phyloP scores from a whole-genome alignment of 2,888 invertebrate genomes.

The Diarsia dahlii region DNA sequence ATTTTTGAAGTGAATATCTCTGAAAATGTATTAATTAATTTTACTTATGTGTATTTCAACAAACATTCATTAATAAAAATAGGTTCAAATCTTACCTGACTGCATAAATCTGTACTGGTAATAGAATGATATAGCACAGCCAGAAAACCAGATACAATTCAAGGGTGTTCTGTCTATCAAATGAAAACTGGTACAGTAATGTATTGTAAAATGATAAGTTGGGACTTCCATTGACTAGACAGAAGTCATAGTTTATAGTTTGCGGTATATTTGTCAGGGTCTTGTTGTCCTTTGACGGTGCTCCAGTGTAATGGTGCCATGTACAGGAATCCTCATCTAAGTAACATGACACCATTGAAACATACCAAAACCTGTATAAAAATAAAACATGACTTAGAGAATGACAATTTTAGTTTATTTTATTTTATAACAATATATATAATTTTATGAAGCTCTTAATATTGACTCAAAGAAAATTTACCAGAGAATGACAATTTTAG shows the following conservation, averaged over 20 bases:
- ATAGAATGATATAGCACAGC: slow-evolving; percentile 95
- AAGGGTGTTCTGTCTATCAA: slow-evolving; percentile 97
- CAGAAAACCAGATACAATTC: slow-evolving; percentile 97
- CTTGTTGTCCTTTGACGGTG: slow-evolving; percentile 80
- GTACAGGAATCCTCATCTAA: slow-evolving; percentile 94
- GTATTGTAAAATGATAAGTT: slow-evolving; percentile 96
- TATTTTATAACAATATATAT: not conserved
- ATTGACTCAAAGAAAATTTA: not conserved
- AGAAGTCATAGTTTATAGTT: slow-evolving; percentile 95
- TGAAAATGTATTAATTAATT: slow-evolving; percentile 54
- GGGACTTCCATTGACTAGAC: slow-evolving; percentile 99
- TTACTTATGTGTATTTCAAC: slow-evolving; percentile 26
- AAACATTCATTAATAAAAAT: slow-evolving; percentile 10
- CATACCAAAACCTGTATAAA: slow-evolving; percentile 97
- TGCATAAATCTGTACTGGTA: slow-evolving; percentile 98
- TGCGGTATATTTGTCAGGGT: slow-evolving; percentile 82
- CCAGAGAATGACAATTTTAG: not conserved
- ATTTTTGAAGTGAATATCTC: slow-evolving; percentile 54
- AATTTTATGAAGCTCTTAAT: not conserved
- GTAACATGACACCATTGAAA: slow-evolving; percentile 98
- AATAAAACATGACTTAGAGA: not conserved
- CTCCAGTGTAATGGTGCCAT: slow-evolving; percentile 94
- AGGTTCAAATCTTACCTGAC: slow-evolving; percentile 87
- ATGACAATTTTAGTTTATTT: not conserved
- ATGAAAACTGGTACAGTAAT: slow-evolving; percentile 98